These are phyloP conservation scores for Camponotus pennsylvanicus DNA, from an alignment of 1,140 invertebrate species.

Conservation along the genomic window DNA sequence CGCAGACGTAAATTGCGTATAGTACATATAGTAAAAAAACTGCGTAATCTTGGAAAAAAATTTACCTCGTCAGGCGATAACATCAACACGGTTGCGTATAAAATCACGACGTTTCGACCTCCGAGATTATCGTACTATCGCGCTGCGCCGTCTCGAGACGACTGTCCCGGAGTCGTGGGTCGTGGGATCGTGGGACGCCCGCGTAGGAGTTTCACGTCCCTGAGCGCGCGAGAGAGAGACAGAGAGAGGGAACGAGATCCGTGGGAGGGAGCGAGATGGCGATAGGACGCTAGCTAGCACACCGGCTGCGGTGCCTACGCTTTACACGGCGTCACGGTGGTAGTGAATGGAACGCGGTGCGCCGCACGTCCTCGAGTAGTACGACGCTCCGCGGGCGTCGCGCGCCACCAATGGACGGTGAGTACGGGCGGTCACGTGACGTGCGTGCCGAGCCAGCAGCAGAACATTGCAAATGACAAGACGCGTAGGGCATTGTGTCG, in stretches of 20 bases:
- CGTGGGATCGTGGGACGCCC: neutral
- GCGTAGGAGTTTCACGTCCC: constrained; percentile 52
- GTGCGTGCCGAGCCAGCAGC: constrained; percentile 75
- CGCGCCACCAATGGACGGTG: constrained; percentile 72
- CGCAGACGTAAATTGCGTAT: too few relatives aligned
- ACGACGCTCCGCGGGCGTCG: constrained; percentile 71
- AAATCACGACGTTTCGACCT: neutral
- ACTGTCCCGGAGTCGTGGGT: neutral
- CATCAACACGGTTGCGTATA: neutral
- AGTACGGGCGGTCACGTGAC: constrained; percentile 77
- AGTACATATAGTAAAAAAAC: neutral
- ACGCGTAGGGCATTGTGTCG: constrained; percentile 80
- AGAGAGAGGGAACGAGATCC: constrained; percentile 35
- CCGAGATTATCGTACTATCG: neutral
- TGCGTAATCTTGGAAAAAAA: neutral
- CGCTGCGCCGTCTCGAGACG: neutral
- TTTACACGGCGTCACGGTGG: constrained; percentile 61
- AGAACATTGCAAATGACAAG: constrained; percentile 82
- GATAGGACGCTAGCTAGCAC: constrained; percentile 69
- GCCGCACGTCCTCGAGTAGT: constrained; percentile 75
- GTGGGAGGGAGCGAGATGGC: constrained; percentile 54
- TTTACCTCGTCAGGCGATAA: neutral
- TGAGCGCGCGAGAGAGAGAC: constrained; percentile 51
- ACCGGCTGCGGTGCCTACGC: neutral
- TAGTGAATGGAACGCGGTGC: constrained; percentile 80